Conservation (phyloP, 2,888 invertebrate species). For the Metallyticus violacea region DNA sequence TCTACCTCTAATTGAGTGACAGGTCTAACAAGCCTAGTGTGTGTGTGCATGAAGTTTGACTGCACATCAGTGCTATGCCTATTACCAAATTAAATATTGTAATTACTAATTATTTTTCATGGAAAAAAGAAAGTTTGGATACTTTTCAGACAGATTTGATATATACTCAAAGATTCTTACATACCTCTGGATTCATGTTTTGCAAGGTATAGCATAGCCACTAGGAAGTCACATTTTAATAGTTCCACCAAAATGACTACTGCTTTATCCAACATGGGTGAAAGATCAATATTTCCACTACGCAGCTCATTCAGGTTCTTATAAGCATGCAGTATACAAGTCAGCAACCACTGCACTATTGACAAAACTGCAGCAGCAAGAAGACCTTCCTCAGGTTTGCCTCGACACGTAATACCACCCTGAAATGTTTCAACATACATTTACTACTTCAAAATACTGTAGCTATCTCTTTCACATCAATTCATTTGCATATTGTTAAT, state of each 20-base stretch:
- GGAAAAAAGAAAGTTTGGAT: no score
- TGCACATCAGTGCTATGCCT: no score
- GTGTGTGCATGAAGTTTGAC: no score
- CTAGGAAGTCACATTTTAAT: constrained; percentile 68
- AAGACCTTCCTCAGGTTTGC: constrained; percentile 84
- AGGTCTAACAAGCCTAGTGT: no score
- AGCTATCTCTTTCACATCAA: background rate
- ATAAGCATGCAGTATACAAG: constrained; percentile 61
- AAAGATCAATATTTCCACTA: constrained; percentile 19
- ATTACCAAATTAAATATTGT: no score
- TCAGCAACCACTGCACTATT: constrained; percentile 76
- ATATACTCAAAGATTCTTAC: no score
- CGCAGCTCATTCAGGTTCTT: constrained; percentile 43
- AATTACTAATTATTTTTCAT: no score
- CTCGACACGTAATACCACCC: constrained; percentile 63
- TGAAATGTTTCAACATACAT: constrained; percentile 35
- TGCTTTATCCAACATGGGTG: constrained; percentile 66
- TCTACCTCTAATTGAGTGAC: no score
- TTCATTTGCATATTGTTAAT: background rate
- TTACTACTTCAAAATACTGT: background rate
- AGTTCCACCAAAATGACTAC: constrained; percentile 65
- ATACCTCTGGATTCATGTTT: constrained; percentile 60
- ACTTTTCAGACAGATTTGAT: no score
- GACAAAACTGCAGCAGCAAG: constrained; percentile 81
- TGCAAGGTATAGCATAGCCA: constrained; percentile 80